Conservation (phyloP, 2,113 vertebrate species). For the Passer montanus region DNA sequence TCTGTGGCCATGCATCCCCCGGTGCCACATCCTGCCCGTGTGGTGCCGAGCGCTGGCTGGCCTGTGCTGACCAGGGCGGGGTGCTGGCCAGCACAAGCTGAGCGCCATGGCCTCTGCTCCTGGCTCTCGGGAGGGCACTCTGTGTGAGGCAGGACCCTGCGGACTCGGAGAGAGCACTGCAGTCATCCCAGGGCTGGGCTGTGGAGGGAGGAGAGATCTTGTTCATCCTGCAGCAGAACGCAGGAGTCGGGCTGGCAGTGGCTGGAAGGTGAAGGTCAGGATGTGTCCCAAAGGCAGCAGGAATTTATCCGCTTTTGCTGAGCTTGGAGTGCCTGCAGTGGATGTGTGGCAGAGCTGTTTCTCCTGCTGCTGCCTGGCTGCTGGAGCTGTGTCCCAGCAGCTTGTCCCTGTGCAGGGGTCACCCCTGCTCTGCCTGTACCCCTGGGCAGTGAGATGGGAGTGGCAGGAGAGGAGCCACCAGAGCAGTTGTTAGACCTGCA, state of each 20-base stretch:
- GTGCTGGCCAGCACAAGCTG: background rate
- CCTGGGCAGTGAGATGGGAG: background rate
- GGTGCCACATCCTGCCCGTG: accelerated
- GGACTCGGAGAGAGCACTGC: accelerated
- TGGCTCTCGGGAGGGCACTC: background rate
- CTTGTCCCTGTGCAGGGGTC: background rate
- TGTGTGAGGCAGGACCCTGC: accelerated
- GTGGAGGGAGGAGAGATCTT: background rate
- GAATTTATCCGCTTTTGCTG: background rate
- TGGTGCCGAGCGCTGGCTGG: accelerated
- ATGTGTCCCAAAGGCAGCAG: background rate
- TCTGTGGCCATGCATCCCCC: accelerated
- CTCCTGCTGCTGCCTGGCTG: background rate
- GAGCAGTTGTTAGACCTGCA: background rate
- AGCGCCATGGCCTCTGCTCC: accelerated
- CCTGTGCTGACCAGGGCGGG: accelerated
- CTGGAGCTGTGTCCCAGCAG: background rate
- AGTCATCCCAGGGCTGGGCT: accelerated
- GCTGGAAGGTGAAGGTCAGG: background rate
- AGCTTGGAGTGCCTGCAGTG: background rate
- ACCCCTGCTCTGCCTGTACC: accelerated
- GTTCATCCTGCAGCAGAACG: accelerated
- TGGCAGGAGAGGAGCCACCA: background rate
- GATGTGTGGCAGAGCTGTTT: background rate
- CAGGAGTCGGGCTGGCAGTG: accelerated